Evolutionary conservation across 2,113 vertebrate species (phyloP).

Genomic region (Ardeotis arabs): DNA sequence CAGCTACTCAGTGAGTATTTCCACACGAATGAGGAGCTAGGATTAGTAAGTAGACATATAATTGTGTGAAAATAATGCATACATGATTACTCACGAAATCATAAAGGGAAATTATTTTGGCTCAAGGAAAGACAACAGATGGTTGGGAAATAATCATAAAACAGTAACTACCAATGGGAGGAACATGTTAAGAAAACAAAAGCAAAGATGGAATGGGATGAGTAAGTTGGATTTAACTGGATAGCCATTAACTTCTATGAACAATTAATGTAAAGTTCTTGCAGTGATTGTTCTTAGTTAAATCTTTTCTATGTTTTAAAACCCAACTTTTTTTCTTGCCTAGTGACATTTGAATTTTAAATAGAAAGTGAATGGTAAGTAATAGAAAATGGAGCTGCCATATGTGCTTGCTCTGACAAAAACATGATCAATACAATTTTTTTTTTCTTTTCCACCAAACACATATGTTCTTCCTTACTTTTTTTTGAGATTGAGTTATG

Average conservation of each 20-base stretch:
- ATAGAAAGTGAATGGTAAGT: background rate
- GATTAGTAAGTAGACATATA: background rate
- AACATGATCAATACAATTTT: background rate
- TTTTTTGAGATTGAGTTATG: background rate
- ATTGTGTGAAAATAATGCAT: background rate
- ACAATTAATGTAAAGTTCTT: background rate
- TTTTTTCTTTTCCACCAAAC: conserved; percentile 32
- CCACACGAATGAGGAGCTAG: background rate
- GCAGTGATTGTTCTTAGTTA: background rate
- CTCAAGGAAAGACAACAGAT: conserved; percentile 40
- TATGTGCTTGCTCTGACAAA: conserved; percentile 48
- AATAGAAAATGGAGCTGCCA: conserved; percentile 16
- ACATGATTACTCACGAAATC: background rate
- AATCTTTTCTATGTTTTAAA: background rate
- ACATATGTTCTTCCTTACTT: conserved; percentile 32
- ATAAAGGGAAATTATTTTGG: conserved; percentile 50
- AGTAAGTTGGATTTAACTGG: conserved; percentile 9
- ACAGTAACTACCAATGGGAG: conserved; percentile 24
- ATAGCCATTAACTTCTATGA: background rate
- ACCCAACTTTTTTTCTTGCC: background rate
- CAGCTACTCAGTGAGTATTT: background rate
- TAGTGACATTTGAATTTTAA: conserved; percentile 35
- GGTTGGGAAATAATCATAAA: conserved; percentile 26
- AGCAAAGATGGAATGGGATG: background rate
- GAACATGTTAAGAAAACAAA: background rate